Percentiles rank a stretch among this genome's conserved stretches.
Conservation (phyloP, 2,797 vertebrate genomes). For the Takifugu ocellatus region DNA sequence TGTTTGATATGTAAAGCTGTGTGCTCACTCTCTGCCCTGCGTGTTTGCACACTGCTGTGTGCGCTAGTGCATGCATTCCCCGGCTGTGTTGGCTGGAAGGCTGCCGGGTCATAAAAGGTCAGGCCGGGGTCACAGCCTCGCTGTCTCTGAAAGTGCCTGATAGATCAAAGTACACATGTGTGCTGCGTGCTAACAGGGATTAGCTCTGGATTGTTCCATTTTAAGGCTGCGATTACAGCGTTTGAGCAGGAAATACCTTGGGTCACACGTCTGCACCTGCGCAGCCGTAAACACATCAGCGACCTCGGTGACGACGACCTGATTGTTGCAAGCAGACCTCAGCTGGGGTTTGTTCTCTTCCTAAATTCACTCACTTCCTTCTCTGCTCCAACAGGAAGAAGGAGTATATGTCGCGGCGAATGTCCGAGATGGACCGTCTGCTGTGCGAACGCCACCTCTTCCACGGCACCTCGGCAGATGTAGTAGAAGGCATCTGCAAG, state of each 20-base stretch:
- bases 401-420: slow-evolving; percentile 93
- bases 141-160: slow-evolving; percentile 37
- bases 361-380: neutral
- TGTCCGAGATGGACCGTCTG: slow-evolving; percentile 87
- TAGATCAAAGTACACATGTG: slow-evolving; percentile 36
- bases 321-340: no score
- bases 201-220: slow-evolving; percentile 13
- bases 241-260: slow-evolving; percentile 9
- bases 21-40: no score
- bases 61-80: no score
- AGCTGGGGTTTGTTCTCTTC: neutral
- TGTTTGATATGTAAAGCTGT: neutral
- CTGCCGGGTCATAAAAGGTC: slow-evolving; percentile 35
- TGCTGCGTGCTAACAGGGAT: slow-evolving; percentile 26
- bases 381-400: slow-evolving; percentile 85
- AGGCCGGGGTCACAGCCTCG: slow-evolving; percentile 48
- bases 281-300: no score
- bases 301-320: no score
- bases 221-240: slow-evolving; percentile 13
- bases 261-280: neutral
- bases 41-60: no score
- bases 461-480: slow-evolving; percentile 95
- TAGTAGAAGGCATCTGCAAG: slow-evolving; percentile 97
- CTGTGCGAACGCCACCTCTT: slow-evolving; percentile 96
- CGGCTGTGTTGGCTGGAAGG: no score